Percentiles rank a stretch among this genome's conserved stretches.
phyloP scores from a whole-genome alignment of 1,140 invertebrate genomes.

The Himalopsyche phryganea region DNA sequence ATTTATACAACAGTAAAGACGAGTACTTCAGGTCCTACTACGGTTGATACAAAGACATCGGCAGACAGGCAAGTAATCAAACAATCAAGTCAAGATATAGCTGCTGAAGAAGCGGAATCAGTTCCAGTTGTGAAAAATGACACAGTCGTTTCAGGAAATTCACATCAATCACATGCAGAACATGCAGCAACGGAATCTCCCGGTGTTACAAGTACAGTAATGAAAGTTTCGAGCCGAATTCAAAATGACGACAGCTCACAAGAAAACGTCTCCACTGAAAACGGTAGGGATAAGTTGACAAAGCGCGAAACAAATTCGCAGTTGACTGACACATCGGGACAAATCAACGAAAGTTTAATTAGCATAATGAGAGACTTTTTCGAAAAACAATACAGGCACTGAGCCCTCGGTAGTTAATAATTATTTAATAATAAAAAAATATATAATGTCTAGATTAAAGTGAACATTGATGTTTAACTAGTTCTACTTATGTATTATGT shows the following conservation, averaged over 20 bases:
- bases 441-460: background rate
- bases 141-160: constrained; percentile 2
- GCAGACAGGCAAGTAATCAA: too few species aligned
- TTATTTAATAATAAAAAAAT: background rate
- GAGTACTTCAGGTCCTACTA: background rate
- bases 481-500: background rate
- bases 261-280: constrained; percentile 5
- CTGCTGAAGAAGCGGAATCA: background rate
- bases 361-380: constrained; percentile 31
- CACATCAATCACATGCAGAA: background rate
- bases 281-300: constrained; percentile 24
- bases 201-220: constrained; percentile 22
- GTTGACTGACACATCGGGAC: constrained; percentile 13
- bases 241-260: constrained; percentile 7
- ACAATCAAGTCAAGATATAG: too few species aligned
- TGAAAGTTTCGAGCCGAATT: constrained; percentile 25
- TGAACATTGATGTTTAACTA: background rate
- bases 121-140: background rate
- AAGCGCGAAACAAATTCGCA: constrained; percentile 33
- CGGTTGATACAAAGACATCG: too few species aligned
- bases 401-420: background rate
- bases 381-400: constrained; percentile 30
- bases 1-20: constrained; percentile 18
- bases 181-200: background rate
- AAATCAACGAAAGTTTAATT: constrained; percentile 30